phyloP scores from a whole-genome alignment of 1,140 invertebrate species.

The Anagrus nilaparvatae region DNA sequence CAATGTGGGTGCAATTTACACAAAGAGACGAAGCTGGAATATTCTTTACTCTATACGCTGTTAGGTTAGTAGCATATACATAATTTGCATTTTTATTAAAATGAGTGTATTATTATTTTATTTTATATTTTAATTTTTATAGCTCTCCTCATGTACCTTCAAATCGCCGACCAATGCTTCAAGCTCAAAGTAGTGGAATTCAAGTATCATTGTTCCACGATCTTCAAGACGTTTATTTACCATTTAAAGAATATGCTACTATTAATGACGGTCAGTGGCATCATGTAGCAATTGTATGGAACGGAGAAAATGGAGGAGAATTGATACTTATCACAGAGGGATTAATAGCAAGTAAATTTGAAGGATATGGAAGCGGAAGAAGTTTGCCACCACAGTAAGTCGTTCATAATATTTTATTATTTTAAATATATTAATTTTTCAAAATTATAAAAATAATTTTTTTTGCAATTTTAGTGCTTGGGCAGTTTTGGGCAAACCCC shows the following conservation, averaged over 20 bases:
- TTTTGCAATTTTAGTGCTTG: constrained; percentile 59
- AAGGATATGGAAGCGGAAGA: constrained; percentile 72
- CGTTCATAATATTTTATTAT: constrained; percentile 9
- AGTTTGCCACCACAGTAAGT: constrained; percentile 70
- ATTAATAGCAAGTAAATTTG: constrained; percentile 80
- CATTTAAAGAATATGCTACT: constrained; percentile 83
- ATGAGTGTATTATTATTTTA: constrained; percentile 6
- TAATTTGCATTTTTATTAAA: not conserved
- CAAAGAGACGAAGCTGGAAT: constrained; percentile 80
- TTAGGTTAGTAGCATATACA: constrained; percentile 48
- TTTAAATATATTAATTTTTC: constrained; percentile 9
- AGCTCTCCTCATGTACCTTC: constrained; percentile 69
- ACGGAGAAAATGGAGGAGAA: constrained; percentile 72
- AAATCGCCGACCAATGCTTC: constrained; percentile 69
- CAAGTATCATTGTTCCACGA: constrained; percentile 82
- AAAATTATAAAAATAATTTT: constrained; percentile 9
- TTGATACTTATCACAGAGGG: constrained; percentile 85
- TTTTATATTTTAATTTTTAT: constrained; percentile 18
- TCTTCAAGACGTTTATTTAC: constrained; percentile 79
- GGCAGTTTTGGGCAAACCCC: constrained; percentile 84
- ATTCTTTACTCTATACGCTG: constrained; percentile 87
- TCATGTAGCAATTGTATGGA: constrained; percentile 89
- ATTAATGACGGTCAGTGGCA: constrained; percentile 96
- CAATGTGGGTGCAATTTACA: constrained; percentile 93
- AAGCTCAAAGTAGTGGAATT: constrained; percentile 83